These are phyloP conservation scores for Leptinotarsa juncta DNA, from an alignment of 2,888 invertebrate genomes.

Conservation along the genomic window DNA sequence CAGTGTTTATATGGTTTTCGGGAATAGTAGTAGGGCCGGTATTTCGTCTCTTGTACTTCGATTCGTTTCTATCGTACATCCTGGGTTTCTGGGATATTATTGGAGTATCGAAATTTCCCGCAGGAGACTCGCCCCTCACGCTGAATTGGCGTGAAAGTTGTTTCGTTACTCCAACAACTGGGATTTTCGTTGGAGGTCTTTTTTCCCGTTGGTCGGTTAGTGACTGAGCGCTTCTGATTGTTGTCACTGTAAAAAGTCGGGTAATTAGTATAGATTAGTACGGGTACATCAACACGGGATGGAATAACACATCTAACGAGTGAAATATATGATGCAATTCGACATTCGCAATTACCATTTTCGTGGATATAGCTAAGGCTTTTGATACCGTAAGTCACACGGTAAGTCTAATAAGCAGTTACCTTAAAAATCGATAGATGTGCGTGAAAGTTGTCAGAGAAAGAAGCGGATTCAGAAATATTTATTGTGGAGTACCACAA, in stretches of 20 bases:
- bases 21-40: conserved; percentile 31
- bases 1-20: conserved; percentile 28
- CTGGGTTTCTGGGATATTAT: conserved; percentile 35
- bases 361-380: not conserved
- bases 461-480: too few species aligned
- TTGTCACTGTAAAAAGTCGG: conserved; percentile 46
- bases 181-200: conserved; percentile 26
- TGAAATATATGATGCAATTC: not conserved
- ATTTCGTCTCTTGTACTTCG: conserved; percentile 34
- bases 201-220: conserved; percentile 45
- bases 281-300: too few species aligned
- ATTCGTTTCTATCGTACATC: conserved; percentile 33
- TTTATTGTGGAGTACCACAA: too few species aligned
- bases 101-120: conserved; percentile 34
- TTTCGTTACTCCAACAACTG: conserved; percentile 38
- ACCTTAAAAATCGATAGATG: too few species aligned
- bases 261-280: not conserved
- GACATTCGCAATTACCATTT: not conserved
- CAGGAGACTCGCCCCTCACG: conserved; percentile 40
- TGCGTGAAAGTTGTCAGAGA: too few species aligned
- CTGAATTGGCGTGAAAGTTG: conserved; percentile 49
- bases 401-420: not conserved
- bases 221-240: conserved; percentile 49
- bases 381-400: not conserved
- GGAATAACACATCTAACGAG: too few species aligned